These are phyloP conservation scores for Cyprinodon brontotheroides DNA, from an alignment of 2,113 vertebrate species.

Conservation along the genomic window DNA sequence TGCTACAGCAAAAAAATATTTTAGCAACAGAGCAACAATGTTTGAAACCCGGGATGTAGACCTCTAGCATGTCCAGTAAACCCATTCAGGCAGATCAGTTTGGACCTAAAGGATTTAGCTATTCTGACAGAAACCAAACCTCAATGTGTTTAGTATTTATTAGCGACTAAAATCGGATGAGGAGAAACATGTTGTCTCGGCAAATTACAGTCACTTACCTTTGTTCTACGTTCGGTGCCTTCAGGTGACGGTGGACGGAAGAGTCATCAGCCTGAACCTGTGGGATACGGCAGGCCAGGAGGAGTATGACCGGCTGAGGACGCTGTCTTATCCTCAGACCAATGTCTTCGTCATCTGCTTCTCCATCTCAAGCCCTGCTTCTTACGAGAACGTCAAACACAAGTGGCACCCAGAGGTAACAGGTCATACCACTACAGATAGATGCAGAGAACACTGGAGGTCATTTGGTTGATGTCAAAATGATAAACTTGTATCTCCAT, in stretches of 20 bases:
- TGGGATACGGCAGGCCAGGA: constrained; percentile 97
- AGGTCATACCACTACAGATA: not conserved
- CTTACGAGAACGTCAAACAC: constrained; percentile 94
- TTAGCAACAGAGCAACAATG: no score
- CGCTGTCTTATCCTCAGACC: constrained; percentile 94
- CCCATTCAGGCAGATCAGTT: no score
- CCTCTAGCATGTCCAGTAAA: no score
- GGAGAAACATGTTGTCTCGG: no score
- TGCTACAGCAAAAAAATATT: no score
- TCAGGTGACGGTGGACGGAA: constrained; percentile 85
- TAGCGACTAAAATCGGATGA: no score
- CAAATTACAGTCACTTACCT: not conserved
- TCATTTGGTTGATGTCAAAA: not conserved
- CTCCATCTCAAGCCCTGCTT: constrained; percentile 93
- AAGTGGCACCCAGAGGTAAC: constrained; percentile 96
- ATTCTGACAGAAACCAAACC: no score
- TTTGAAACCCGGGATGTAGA: no score
- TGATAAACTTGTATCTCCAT: not conserved
- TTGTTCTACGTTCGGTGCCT: constrained; percentile 16
- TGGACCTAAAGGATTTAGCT: no score
- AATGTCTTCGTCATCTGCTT: constrained; percentile 97
- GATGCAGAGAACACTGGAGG: not conserved
- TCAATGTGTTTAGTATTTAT: no score
- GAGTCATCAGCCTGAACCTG: constrained; percentile 89
- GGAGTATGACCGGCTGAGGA: constrained; percentile 91